A percentile compares a stretch with the other conserved stretches of the same genome.
Conservation (phyloP, 2,888 invertebrate genomes). For the Conus canariensis region DNA sequence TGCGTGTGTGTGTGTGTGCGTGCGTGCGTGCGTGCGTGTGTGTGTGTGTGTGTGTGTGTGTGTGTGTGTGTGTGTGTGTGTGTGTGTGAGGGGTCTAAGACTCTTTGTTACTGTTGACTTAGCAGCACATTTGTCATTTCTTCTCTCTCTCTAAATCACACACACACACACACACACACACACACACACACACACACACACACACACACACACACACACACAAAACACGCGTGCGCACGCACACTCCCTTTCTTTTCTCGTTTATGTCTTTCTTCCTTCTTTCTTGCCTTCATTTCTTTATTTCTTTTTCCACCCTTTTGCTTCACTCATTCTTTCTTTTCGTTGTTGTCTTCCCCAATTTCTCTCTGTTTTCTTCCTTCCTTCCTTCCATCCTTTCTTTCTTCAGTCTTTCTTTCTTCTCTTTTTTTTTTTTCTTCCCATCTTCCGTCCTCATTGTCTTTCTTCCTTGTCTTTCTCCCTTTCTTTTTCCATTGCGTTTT, state of each 20-base stretch:
- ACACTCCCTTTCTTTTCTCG: too few species aligned
- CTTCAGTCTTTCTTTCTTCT: neutral
- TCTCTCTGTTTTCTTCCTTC: neutral
- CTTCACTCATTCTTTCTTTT: neutral
- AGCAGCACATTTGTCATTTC: too few species aligned
- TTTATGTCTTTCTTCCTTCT: neutral
- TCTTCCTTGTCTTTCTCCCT: too few species aligned
- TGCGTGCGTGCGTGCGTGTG: neutral
- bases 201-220: neutral
- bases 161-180: neutral
- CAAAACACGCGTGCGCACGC: too few species aligned
- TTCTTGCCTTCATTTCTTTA: neutral
- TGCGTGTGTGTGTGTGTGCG: neutral
- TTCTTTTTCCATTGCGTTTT: too few species aligned
- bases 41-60: neutral
- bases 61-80: slow-evolving; percentile 12
- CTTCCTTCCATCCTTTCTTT: neutral
- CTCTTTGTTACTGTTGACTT: too few species aligned
- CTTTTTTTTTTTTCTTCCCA: too few species aligned
- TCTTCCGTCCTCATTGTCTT: too few species aligned
- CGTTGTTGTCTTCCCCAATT: too few species aligned
- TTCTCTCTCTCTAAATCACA: neutral
- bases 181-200: neutral
- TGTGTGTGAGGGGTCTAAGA: neutral
- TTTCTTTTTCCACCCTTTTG: neutral